These are phyloP conservation scores for Poeciliopsis prolifica DNA, from an alignment of 2,113 vertebrate genomes.

Conservation along the genomic window DNA sequence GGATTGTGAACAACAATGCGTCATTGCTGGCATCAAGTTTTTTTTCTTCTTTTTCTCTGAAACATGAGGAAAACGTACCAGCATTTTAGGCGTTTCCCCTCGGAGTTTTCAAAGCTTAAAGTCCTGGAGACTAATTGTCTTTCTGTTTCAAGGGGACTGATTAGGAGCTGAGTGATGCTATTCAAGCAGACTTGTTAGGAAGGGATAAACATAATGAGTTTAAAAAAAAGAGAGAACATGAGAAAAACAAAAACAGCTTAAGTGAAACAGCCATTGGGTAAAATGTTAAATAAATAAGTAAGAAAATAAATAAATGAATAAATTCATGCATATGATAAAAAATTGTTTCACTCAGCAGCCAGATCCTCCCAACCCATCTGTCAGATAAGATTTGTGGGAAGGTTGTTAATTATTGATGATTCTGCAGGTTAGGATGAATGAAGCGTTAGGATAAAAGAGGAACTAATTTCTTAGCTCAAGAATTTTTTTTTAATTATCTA, in stretches of 20 bases:
- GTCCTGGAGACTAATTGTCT: background rate
- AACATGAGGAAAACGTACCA: background rate
- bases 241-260: background rate
- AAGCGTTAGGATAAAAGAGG: background rate
- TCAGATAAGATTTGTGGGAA: background rate
- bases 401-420: conserved; percentile 1
- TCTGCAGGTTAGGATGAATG: background rate
- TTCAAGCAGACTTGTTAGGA: background rate
- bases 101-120: background rate
- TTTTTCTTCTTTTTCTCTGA: background rate
- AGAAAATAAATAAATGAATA: background rate
- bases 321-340: background rate
- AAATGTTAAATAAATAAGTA: background rate
- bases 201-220: background rate
- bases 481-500: background rate
- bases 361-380: background rate
- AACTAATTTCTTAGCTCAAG: too few relatives aligned
- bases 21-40: too few relatives aligned
- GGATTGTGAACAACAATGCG: too few relatives aligned
- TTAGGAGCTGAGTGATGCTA: background rate
- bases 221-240: too few relatives aligned
- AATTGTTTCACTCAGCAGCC: background rate
- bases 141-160: background rate
- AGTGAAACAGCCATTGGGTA: background rate
- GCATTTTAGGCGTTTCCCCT: background rate